phyloP scores from a whole-genome alignment of 2,113 vertebrate genomes.

The Urocynchramus pylzowi region DNA sequence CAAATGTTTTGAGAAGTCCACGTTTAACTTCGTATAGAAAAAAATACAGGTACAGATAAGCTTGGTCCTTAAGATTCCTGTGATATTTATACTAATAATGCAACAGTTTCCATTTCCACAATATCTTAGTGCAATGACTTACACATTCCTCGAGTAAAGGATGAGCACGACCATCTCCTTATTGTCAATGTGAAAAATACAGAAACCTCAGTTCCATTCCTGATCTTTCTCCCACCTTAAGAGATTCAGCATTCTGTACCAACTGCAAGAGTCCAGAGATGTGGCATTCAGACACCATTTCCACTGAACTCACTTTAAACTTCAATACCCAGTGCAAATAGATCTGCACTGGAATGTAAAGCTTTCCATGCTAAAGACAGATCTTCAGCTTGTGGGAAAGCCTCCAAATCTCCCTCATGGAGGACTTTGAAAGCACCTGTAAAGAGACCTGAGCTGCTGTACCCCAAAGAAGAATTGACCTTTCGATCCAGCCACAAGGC shows the following conservation, averaged over 20 bases:
- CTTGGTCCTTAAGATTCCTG: not conserved
- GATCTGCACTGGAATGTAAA: not conserved
- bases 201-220: not conserved
- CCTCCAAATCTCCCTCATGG: not conserved
- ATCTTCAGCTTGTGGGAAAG: not conserved
- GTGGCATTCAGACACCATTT: not conserved
- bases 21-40: not conserved
- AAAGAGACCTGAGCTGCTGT: not conserved
- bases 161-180: rapidly evolving
- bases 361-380: not conserved
- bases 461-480: not conserved
- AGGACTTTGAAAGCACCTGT: not conserved
- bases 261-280: not conserved
- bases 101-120: not conserved
- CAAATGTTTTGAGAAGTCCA: not conserved
- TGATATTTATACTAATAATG: not conserved
- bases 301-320: not conserved
- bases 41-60: not conserved
- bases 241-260: not conserved
- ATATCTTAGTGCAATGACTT: not conserved
- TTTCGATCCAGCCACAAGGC: not conserved
- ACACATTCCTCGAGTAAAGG: not conserved
- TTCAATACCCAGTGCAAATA: not conserved
- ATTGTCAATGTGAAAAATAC: not conserved
- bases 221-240: not conserved